phyloP scores from a whole-genome alignment of 2,888 invertebrate genomes.

The Cryptosula pallasiana region DNA sequence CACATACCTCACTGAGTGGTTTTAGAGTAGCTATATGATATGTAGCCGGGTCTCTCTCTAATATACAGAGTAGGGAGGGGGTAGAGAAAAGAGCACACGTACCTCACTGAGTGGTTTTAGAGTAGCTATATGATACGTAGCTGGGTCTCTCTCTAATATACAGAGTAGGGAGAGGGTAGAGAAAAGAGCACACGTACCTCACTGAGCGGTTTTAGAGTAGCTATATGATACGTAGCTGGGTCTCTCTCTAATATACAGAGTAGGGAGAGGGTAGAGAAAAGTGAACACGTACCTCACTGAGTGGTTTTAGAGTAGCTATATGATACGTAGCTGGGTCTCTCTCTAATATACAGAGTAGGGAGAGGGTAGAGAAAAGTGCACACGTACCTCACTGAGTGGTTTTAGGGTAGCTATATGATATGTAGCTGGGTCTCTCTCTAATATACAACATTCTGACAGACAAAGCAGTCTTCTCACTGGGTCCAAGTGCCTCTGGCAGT shows the following conservation, averaged over 20 bases:
- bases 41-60: too few relatives aligned
- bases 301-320: conserved; percentile 70
- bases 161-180: not conserved
- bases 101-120: too few relatives aligned
- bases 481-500: conserved; percentile 62
- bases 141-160: too few relatives aligned
- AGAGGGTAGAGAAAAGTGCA: not conserved
- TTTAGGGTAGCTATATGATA: conserved; percentile 83
- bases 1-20: too few relatives aligned
- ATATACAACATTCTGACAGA: conserved; percentile 86
- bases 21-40: too few relatives aligned
- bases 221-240: conserved; percentile 89
- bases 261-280: not conserved
- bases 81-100: too few relatives aligned
- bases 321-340: conserved; percentile 95
- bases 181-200: conserved; percentile 46
- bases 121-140: too few relatives aligned
- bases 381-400: conserved; percentile 56
- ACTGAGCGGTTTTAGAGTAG: conserved; percentile 66
- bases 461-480: conserved; percentile 83
- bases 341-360: conserved; percentile 74
- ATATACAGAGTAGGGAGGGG: too few relatives aligned
- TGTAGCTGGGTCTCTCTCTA: conserved; percentile 94
- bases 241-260: conserved; percentile 90
- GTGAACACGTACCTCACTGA: conserved; percentile 54